phyloP scores from a whole-genome alignment of 2,888 invertebrate genomes.

The Unio pictorum region DNA sequence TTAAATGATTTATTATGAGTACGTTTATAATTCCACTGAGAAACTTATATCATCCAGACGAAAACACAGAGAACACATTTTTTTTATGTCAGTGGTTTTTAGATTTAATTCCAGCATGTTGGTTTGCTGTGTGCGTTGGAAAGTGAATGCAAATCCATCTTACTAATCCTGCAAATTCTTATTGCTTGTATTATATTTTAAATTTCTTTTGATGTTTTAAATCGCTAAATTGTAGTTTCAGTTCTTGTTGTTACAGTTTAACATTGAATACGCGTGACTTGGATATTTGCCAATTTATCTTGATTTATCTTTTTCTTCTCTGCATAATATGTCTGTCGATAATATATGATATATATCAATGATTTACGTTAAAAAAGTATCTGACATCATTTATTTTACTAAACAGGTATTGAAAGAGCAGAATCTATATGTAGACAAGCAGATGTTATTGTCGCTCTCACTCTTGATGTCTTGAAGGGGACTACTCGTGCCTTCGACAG shows the following conservation, averaged over 20 bases:
- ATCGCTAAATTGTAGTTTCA: no score
- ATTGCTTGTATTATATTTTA: no score
- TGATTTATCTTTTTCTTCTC: neutral
- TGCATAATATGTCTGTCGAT: neutral
- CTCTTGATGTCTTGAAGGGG: constrained; percentile 79
- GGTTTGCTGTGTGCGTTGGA: no score
- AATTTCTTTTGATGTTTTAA: no score
- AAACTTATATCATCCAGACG: neutral
- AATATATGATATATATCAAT: neutral
- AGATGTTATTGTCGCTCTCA: constrained; percentile 78
- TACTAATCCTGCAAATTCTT: no score
- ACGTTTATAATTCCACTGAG: neutral
- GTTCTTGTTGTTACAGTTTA: no score
- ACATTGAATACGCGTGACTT: neutral
- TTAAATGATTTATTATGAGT: neutral
- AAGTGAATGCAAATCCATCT: no score
- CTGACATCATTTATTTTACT: constrained; percentile 4
- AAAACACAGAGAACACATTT: no score
- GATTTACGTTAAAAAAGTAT: neutral
- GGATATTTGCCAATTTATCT: neutral
- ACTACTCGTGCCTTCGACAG: constrained; percentile 78
- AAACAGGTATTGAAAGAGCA: constrained; percentile 76
- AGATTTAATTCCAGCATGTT: no score
- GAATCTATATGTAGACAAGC: constrained; percentile 77
- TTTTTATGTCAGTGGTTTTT: no score